These are phyloP conservation scores for Panthera uncia DNA, from an alignment of 2,113 vertebrate genomes.

Conservation along the genomic window DNA sequence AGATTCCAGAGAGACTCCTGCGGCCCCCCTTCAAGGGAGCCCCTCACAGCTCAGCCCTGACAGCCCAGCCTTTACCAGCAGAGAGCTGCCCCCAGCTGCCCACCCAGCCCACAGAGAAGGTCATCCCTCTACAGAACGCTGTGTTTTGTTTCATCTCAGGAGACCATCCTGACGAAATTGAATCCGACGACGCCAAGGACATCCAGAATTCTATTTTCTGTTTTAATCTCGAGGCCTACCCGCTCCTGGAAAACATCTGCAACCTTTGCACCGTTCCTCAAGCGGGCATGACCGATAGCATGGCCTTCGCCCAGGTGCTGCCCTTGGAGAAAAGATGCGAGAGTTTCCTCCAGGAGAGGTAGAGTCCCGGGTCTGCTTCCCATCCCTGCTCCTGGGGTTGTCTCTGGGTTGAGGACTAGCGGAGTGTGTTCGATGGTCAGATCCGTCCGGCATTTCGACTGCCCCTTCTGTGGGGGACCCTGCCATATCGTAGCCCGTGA, in stretches of 20 bases:
- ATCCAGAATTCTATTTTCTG: slow-evolving; percentile 75
- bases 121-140: accelerated
- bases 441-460: background rate
- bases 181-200: background rate
- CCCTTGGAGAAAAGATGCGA: slow-evolving; percentile 80
- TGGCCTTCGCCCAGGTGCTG: background rate
- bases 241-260: slow-evolving; percentile 69
- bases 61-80: background rate
- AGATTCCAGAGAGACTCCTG: background rate
- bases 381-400: accelerated
- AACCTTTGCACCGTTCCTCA: background rate
- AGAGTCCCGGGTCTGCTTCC: background rate
- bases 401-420: background rate
- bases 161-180: background rate
- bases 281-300: background rate
- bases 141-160: slow-evolving; percentile 53
- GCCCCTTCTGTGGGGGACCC: background rate
- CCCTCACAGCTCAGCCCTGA: background rate
- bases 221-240: slow-evolving; percentile 79
- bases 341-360: slow-evolving; percentile 78
- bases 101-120: background rate
- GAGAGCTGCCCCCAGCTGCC: background rate
- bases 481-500: accelerated
- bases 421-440: background rate
- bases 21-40: background rate